Base-by-base conservation (phyloP, 1,140 invertebrate species). In the Dendrolimus kikuchii region DNA sequence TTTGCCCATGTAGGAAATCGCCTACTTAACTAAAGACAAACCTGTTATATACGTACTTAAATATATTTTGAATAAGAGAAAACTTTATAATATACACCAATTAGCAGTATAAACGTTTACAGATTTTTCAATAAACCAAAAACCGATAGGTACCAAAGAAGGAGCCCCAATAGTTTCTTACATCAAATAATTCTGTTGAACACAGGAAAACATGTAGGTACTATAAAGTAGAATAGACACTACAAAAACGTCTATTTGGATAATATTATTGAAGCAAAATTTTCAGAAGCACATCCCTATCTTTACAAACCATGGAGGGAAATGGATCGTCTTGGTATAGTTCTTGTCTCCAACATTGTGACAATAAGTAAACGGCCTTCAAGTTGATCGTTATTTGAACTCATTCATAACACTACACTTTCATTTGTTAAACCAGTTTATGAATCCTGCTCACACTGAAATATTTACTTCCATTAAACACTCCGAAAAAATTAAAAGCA, bases 331-430 rank as follows among this genome's bases (percentile, higher is more conserved):
- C 79, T 69, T 60, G 75, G 74, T 64, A 81, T 63, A 61, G 77
- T 84, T 63, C 74, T 73, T 49, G 66, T 77, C 59, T 84, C 79
- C 76, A 86, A 68, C 81, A 86, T 84, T 61, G 68, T 77, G 55
- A 66, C 40, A 54, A 63, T 71, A 63, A 67, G 66, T 59, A 57
- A 61, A 69, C 60, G 56, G 66, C 56, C 63, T 64, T 64, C 56
- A 63, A 67, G 62, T 59, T 60, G 49, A 74, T 65, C 64, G 64
- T 73, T 66, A 75, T 71, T 67, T 73, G 61, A 67, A 70, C 69
- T 58, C 77, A 75, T 74, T 74, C 69, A 77, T 71, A 76, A 76
- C 77, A 80, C 71, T 62, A 68, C 75, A 84, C 77, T 77, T 74
- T 75, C 71, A 69, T 75, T 76, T 69, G 68, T 64, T 45, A 64